Base-by-base conservation (phyloP, 2,797 vertebrate genomes). In the Ceryle rudis region DNA sequence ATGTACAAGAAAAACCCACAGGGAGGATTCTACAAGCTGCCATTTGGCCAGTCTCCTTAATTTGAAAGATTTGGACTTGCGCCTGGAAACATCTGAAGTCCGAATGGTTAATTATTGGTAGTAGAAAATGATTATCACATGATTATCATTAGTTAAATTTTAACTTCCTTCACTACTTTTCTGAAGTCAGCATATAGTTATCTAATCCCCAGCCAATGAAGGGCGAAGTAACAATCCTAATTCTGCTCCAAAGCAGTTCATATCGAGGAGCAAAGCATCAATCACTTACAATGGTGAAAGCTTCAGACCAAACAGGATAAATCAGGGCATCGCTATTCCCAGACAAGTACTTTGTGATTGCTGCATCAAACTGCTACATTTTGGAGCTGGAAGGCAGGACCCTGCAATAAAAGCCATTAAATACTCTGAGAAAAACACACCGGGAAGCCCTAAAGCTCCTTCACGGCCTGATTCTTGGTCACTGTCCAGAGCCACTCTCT, bases 51-150 rank as follows among this genome's bases (percentile, higher is more conserved):
- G 22, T 51, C 16, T 61, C 25, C 44, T 66, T 91, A 52, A 82
- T 82, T 70, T 80, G 44, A 91, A 87, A 88, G 61, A 49, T n/a
- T 91, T 96, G 91, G 78, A 75, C 33, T 33, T 12, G 10, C 77
- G 74, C 89, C 81, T 65, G 23, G 84, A 79, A 96, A 78, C 62
- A 78, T 16, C n/a, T 5, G 3, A 85, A 72, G 82, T 71, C 54
- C 58, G 81, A 87, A 90, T 52, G 54, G 93, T 87, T 96, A 93
- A 93, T 92, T 87, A 95, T 26, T 65, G 46, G n/a, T 46, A 12
- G 33, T 87, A 58, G 67, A 52, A 92, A 92, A 69, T 21, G 1
- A 89, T 93, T 71, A 84, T 60, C 55, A 22, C 41, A 82, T 91
- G 64, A 92, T 91, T 87, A 92, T 54, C 61, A 42, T 84, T 52